Conservation (phyloP, 53 echinoderm and acorn worm genomes). For the Henricia sp. region DNA sequence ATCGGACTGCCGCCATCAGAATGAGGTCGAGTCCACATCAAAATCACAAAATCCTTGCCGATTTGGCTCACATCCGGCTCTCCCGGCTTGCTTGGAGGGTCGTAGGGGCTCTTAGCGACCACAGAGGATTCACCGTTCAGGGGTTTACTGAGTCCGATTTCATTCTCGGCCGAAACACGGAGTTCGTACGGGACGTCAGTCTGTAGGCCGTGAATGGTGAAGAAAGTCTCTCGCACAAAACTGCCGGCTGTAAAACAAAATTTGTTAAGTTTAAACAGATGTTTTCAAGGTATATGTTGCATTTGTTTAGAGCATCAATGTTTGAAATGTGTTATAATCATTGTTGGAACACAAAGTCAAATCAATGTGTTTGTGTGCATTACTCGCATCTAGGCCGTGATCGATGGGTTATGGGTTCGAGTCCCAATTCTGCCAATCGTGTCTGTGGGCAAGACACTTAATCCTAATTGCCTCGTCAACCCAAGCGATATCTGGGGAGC, state of each 20-base stretch:
- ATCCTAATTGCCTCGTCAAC: too few relatives aligned
- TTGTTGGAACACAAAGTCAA: too few relatives aligned
- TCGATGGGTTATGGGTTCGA: too few relatives aligned
- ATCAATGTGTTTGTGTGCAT: too few relatives aligned
- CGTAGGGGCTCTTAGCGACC: conserved; percentile 93
- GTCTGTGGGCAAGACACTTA: too few relatives aligned
- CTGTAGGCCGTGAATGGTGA: conserved; percentile 76
- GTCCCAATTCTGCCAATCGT: too few relatives aligned
- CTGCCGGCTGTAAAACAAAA: conserved; percentile 85
- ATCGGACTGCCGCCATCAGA: conserved; percentile 91
- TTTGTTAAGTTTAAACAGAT: too few relatives aligned
- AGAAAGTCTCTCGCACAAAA: conserved; percentile 73
- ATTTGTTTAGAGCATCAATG: too few relatives aligned
- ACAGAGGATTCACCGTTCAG: conserved; percentile 72
- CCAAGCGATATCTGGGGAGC: too few relatives aligned
- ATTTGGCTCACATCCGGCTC: conserved; percentile 82
- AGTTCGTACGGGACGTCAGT: conserved; percentile 81
- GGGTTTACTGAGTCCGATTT: conserved; percentile 81
- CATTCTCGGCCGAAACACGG: conserved; percentile 91
- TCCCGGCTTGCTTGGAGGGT: conserved; percentile 82
- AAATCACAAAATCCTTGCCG: conserved; percentile 82
- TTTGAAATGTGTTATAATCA: too few relatives aligned
- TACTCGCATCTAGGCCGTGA: too few relatives aligned
- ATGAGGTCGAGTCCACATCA: conserved; percentile 84
- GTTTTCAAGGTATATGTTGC: too few relatives aligned